Evolutionary conservation across 2,888 invertebrate genomes (phyloP).

Genomic region (Caenorhabditis imperialis): DNA sequence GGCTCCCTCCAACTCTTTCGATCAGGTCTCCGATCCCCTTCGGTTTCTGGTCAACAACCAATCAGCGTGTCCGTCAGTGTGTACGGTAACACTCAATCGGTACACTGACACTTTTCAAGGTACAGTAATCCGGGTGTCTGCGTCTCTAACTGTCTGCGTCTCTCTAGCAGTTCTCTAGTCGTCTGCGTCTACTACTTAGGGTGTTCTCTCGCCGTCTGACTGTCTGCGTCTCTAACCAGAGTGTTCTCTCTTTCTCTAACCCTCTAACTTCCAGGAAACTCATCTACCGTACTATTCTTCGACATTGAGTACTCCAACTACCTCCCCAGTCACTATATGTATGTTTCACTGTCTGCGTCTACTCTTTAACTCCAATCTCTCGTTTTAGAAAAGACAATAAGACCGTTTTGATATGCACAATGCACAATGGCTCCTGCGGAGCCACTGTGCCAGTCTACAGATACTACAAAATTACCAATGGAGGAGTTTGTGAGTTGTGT

Average conservation of each 20-base stretch:
- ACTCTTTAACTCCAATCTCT: too few relatives aligned
- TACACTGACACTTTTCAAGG: constrained; percentile 41
- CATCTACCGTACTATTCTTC: constrained; percentile 38
- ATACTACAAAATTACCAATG: constrained; percentile 57
- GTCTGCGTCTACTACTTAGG: too few relatives aligned
- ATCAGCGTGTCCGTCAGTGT: constrained; percentile 21
- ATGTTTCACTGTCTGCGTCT: constrained; percentile 5
- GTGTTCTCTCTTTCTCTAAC: too few relatives aligned
- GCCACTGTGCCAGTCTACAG: constrained; percentile 68
- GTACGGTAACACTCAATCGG: constrained; percentile 31
- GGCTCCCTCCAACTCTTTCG: constrained; percentile 30
- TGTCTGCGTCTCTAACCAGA: too few relatives aligned
- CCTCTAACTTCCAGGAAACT: constrained; percentile 17
- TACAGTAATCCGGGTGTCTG: too few relatives aligned
- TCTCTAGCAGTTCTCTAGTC: too few relatives aligned
- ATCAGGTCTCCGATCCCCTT: constrained; percentile 36
- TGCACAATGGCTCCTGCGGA: constrained; percentile 60
- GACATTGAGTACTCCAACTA: constrained; percentile 40
- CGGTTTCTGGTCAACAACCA: constrained; percentile 25
- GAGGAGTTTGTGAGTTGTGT: constrained; percentile 68
- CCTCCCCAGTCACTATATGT: constrained; percentile 44
- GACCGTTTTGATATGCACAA: constrained; percentile 25
- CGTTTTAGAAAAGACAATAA: constrained; percentile 38
- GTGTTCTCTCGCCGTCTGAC: too few relatives aligned
- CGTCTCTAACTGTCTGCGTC: too few relatives aligned